phyloP scores from a whole-genome alignment of 2,888 invertebrate species.

The Drosophila nigricruria region DNA sequence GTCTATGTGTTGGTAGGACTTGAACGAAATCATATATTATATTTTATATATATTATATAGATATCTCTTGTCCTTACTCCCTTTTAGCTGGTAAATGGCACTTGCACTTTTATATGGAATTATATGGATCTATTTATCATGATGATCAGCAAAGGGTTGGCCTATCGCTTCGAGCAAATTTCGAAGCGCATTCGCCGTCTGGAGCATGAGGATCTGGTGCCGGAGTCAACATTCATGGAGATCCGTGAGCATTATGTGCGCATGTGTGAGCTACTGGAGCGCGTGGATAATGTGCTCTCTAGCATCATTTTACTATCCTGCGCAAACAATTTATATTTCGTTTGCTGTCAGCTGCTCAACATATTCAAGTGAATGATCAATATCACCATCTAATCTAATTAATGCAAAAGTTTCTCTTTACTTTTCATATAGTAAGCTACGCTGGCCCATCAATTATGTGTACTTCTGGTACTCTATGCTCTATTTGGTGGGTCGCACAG shows the following conservation, averaged over 20 bases:
- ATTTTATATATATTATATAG: not conserved
- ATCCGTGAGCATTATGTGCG: slow-evolving; percentile 89
- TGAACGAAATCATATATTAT: not conserved
- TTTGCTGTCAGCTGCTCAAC: slow-evolving; percentile 90
- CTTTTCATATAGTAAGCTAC: slow-evolving; percentile 73
- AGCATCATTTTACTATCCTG: slow-evolving; percentile 89
- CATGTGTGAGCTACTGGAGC: slow-evolving; percentile 88
- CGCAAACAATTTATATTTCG: slow-evolving; percentile 90
- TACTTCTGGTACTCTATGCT: slow-evolving; percentile 87
- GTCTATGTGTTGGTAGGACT: slow-evolving; percentile 67
- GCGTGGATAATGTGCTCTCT: slow-evolving; percentile 88
- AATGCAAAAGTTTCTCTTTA: not conserved
- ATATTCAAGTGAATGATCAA: slow-evolving; percentile 82
- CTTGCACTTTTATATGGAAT: slow-evolving; percentile 89
- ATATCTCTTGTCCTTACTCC: fast-evolving
- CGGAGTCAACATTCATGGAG: slow-evolving; percentile 87
- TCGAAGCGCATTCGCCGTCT: slow-evolving; percentile 84
- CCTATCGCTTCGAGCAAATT: slow-evolving; percentile 89
- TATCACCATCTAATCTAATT: too few species aligned
- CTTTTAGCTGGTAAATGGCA: slow-evolving; percentile 65
- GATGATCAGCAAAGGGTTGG: slow-evolving; percentile 89
- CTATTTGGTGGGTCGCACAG: slow-evolving; percentile 86
- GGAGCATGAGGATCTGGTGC: slow-evolving; percentile 73
- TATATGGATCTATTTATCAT: slow-evolving; percentile 91
- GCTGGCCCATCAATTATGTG: slow-evolving; percentile 85